Evolutionary conservation across 1,140 invertebrate genomes (phyloP), one percentile per base, ranked within the genome.

Genomic region (Rhyzopertha dominica): DNA sequence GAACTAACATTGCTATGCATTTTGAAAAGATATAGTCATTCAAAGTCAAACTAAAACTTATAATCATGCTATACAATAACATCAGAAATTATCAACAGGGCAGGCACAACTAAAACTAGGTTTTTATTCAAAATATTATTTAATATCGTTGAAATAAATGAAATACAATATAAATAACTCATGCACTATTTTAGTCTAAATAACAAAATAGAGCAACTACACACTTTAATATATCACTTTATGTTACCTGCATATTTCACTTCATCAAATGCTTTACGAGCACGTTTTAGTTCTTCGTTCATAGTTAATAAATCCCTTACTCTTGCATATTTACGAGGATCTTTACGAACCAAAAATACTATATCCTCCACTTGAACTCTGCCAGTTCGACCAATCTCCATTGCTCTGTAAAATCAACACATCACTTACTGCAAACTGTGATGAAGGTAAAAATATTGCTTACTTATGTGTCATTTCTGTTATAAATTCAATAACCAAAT

Each of bases 251-350:
- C 85, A 73, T 92, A 97, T 84, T 98, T 98, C 50, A 96, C 93
- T 81, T 98, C 95, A 77, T 99, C 96, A 74, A 99, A 99, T 53
- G 95, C 95, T 77, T 99, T 99, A 58, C 96, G 78, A 18, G 96
- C 96, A 74, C 96, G 95, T 67, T 98, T 96, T 16, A 99, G 72
- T 74, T 99, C 96, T 75, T 99, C 95, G 72, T 97, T 98, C 95
- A 99, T 98, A 32, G 90, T 94, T 2, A 99, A 71, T 4, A 99
- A 72, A 70, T 99, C 95, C 73, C 95, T 95, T 0, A 99, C 94
- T 59, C 96, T 75, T n/a, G 95, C 93, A 75, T 95, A 98, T 70
- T 98, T 99, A 53, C 94, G 79, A 23, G 81, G 76, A 74, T 99
- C 96, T 75, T 98, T 97, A 18, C 95, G 78, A n/a, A 99, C 94